Evolutionary conservation across 2,113 vertebrate genomes (phyloP), one percentile per base, ranked within the genome.

Genomic region (Sorex araneus): DNA sequence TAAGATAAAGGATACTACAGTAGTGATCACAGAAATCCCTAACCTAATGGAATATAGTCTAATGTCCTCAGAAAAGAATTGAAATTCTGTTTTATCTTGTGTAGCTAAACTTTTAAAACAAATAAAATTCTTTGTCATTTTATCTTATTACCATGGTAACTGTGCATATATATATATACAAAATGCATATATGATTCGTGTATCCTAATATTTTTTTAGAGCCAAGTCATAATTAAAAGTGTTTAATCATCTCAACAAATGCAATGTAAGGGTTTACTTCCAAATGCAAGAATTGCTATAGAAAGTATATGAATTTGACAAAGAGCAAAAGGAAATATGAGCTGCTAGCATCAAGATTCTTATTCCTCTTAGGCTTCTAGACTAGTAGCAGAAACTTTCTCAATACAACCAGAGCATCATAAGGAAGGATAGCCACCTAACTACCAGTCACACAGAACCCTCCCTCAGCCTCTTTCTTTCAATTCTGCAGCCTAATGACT

Each of bases 181-280:
- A 3, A 40, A 8, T 67, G 47, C 64, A n/a, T 91, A 85, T 60
- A 86, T 69, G 74, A 54, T 70, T 85, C 19, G 1, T 6, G 9
- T 28, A 87, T 40, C 25, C 60, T 69, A 45, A n/a, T 74, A 43
- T 77, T 92, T 81, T 89, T 71, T 79, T 81, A 69, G 91, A 86
- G 40, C 63, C 43, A 73, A 19, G 40, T 84, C 34, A 87, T 5
- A 21, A 76, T 5, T 87, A 74, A 15, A 47, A 75, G 19, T 71
- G 83, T 70, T 95, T 81, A 84, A 67, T 92, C 80, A 32, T 85
- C 21, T 64, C 66, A 79, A 74, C 50, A 94, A 88, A 69, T 30
- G 15, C 87, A 83, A 86, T 79, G 89, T 36, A 57, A 78, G 88
- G 67, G 34, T 23, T 47, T 45, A 3, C 57, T 91, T 96, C 81